A percentile compares a stretch with the other conserved stretches of the same genome.
phyloP scores from a whole-genome alignment of 2,113 vertebrate genomes.

The Phylloscopus trochiloides region DNA sequence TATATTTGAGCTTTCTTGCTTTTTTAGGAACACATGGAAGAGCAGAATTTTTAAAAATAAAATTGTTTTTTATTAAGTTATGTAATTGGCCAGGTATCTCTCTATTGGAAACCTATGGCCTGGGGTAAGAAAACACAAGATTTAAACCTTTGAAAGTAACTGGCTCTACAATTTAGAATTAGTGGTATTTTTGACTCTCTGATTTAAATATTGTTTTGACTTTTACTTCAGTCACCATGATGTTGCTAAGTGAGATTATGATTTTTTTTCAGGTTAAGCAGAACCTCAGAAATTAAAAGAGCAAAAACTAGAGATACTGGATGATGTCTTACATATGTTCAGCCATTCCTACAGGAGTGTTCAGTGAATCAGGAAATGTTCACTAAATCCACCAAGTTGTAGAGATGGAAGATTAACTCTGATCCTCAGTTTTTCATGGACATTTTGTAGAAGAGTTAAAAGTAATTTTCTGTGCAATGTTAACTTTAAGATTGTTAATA shows the following conservation, averaged over 20 bases:
- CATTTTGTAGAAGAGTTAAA: background rate
- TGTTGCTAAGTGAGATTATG: background rate
- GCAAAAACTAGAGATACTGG: background rate
- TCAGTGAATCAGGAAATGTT: background rate
- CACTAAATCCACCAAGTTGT: background rate
- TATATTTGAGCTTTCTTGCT: background rate
- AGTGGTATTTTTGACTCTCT: background rate
- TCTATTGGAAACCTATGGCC: background rate
- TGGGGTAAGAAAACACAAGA: background rate
- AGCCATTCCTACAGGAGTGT: background rate
- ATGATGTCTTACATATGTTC: background rate
- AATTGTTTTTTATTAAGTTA: background rate
- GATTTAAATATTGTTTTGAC: background rate
- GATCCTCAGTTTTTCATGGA: background rate
- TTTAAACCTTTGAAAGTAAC: background rate
- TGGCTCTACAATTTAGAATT: background rate
- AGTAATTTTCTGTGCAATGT: background rate
- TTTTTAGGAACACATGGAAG: background rate
- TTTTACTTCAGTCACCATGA: background rate
- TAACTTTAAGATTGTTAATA: background rate
- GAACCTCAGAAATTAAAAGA: constrained; percentile 16
- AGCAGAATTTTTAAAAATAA: background rate
- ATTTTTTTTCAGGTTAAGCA: background rate
- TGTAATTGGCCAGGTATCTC: background rate
- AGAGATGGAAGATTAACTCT: background rate